These are phyloP conservation scores for Thamnophis sirtalis DNA, from an alignment of 2,113 vertebrate species.

Conservation along the genomic window DNA sequence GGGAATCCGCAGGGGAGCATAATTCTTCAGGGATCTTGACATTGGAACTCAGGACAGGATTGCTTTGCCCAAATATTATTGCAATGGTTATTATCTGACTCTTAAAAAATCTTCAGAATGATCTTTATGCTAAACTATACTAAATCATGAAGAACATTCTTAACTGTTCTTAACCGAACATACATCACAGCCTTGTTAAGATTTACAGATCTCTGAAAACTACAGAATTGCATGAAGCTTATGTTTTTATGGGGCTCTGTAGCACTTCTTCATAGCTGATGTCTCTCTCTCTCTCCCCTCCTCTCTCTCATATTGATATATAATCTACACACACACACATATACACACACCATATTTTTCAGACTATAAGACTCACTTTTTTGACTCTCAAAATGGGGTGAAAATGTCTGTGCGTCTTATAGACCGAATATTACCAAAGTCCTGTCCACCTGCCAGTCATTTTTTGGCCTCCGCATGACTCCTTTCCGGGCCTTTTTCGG, in stretches of 20 bases:
- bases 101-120: not conserved
- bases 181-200: not conserved
- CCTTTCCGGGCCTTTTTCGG: no score
- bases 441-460: no score
- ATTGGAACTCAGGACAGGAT: not conserved
- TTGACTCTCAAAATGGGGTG: no score
- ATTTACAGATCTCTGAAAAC: not conserved
- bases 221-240: not conserved
- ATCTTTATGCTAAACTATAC: not conserved
- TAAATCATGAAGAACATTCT: not conserved
- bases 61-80: not conserved
- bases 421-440: no score
- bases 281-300: no score
- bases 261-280: not conserved
- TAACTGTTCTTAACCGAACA: not conserved
- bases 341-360: no score
- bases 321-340: no score
- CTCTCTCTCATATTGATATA: no score
- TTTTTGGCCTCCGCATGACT: no score
- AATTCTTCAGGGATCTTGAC: not conserved
- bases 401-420: no score
- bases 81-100: not conserved
- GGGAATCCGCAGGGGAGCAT: not conserved
- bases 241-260: not conserved
- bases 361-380: no score